phyloP scores from a whole-genome alignment of 2,888 invertebrate genomes.

The Cantharis rustica region DNA sequence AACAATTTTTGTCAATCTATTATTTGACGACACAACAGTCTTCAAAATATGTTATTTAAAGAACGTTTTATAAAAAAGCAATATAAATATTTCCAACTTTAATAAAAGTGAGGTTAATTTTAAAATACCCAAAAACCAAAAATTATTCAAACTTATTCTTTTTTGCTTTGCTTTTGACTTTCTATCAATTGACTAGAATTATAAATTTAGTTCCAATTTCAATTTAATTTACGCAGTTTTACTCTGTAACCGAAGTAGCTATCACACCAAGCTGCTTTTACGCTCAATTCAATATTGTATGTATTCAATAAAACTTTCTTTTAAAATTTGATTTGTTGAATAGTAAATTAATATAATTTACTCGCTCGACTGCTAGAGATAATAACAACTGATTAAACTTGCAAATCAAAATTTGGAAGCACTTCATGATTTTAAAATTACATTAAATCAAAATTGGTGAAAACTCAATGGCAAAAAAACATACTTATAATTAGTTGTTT shows the following conservation, averaged over 20 bases:
- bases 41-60: constrained; percentile 37
- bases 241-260: too few species aligned
- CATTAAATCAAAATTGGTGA: too few species aligned
- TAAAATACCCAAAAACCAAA: neutral
- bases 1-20: constrained; percentile 46
- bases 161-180: neutral
- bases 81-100: constrained; percentile 14
- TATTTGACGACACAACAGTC: constrained; percentile 41
- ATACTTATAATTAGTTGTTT: too few species aligned
- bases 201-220: neutral
- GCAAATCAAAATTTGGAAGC: neutral
- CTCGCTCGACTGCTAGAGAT: neutral
- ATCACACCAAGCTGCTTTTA: too few species aligned
- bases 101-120: neutral
- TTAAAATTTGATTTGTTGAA: too few species aligned
- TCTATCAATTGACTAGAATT: neutral
- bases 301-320: too few species aligned
- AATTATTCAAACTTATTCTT: neutral
- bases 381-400: neutral
- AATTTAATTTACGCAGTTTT: neutral
- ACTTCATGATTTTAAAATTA: too few species aligned
- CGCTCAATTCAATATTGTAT: too few species aligned
- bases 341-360: neutral
- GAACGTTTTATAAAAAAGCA: constrained; percentile 19
- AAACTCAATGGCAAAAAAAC: too few species aligned